A percentile compares a stretch with the other conserved stretches of the same genome.
phyloP scores from a whole-genome alignment of 2,888 invertebrate species.

The Ceratothoa steindachneri region DNA sequence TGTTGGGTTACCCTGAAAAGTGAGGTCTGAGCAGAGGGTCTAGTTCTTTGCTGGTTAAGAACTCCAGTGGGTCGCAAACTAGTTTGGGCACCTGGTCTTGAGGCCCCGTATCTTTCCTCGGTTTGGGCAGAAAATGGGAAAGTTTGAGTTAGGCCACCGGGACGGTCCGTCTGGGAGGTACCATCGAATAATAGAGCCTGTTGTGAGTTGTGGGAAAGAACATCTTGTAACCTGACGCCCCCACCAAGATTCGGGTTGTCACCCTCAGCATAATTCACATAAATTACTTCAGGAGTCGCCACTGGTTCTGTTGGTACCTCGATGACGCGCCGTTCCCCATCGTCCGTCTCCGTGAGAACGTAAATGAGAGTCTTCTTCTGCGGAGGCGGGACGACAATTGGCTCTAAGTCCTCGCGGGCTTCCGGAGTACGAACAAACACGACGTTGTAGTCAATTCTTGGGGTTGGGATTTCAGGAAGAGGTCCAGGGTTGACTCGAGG shows the following conservation, averaged over 20 bases:
- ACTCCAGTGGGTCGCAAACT: no score
- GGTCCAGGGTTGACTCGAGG: neutral
- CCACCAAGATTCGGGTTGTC: constrained; percentile 26
- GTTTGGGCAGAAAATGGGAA: no score
- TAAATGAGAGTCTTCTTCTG: constrained; percentile 25
- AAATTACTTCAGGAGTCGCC: constrained; percentile 23
- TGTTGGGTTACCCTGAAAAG: no score
- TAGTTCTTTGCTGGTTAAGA: no score
- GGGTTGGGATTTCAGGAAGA: constrained; percentile 13
- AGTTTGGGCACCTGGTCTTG: no score
- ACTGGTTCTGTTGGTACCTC: constrained; percentile 24
- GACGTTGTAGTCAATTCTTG: constrained; percentile 22
- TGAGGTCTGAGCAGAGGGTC: no score
- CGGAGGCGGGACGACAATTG: constrained; percentile 29
- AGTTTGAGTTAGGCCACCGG: no score
- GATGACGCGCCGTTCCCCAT: constrained; percentile 14
- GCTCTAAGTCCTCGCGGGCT: neutral
- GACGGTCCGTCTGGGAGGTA: no score
- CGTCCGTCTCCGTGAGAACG: constrained; percentile 22
- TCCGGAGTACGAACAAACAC: constrained; percentile 28
- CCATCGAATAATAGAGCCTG: no score
- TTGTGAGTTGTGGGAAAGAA: constrained; percentile 14
- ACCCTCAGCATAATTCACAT: constrained; percentile 23
- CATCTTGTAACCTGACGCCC: constrained; percentile 19
- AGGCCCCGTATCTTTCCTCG: no score